These are phyloP conservation scores for Coecobrya sp. DNA, from an alignment of 2,888 invertebrate species.

Conservation along the genomic window DNA sequence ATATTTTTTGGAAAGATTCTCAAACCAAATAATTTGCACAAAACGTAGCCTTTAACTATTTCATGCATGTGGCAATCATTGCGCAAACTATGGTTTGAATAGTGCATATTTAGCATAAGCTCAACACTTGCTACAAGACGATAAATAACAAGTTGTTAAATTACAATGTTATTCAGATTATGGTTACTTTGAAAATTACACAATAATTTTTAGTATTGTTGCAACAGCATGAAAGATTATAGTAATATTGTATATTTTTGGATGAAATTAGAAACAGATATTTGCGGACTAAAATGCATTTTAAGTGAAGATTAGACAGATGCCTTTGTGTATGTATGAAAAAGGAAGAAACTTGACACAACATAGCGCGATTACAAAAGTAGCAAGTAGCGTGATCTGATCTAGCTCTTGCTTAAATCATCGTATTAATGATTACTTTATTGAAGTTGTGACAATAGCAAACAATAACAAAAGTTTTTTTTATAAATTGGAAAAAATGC, in stretches of 20 bases:
- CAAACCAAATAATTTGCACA: not conserved
- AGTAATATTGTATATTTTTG: too few relatives aligned
- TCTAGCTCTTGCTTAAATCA: conserved; percentile 62
- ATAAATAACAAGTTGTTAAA: too few relatives aligned
- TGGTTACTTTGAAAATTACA: too few relatives aligned
- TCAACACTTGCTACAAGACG: not conserved
- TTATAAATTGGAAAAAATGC: not conserved
- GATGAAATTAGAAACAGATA: not conserved
- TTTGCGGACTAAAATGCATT: not conserved
- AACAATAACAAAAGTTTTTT: not conserved
- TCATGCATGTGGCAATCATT: not conserved
- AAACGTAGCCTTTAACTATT: not conserved
- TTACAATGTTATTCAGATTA: too few relatives aligned
- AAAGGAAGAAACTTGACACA: too few relatives aligned
- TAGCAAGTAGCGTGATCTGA: not conserved
- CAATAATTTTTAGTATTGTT: too few relatives aligned
- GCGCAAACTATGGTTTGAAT: not conserved
- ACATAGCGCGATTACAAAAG: too few relatives aligned
- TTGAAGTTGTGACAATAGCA: not conserved
- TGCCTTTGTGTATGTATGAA: too few relatives aligned
- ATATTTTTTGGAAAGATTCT: not conserved
- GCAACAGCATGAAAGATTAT: too few relatives aligned
- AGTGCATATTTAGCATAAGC: not conserved
- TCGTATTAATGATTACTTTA: conserved; percentile 23
- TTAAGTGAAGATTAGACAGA: too few relatives aligned